Evolutionary conservation across 2,797 vertebrate species (phyloP).

Genomic region (Emys orbicularis): DNA sequence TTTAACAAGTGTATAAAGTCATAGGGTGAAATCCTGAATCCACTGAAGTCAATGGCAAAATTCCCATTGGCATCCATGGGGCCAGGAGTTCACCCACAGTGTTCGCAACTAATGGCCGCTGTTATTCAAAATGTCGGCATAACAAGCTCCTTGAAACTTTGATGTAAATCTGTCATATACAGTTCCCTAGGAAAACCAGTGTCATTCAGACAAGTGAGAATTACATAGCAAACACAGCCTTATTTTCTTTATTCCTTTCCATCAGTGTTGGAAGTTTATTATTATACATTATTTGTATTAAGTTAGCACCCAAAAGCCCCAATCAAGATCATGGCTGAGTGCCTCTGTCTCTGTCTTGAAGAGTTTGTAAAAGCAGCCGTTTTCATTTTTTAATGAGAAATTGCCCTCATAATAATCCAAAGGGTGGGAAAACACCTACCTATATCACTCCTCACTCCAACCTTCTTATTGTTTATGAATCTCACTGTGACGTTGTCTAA

Average conservation of each 20-base stretch:
- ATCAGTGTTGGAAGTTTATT: background rate
- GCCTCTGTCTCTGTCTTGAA: too few relatives aligned
- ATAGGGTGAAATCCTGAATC: background rate
- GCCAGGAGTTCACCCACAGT: background rate
- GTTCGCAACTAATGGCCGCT: background rate
- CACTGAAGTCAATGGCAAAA: background rate
- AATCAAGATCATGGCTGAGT: background rate
- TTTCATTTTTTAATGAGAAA: background rate
- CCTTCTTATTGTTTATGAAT: background rate
- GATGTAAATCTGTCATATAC: background rate
- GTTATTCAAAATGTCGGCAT: background rate
- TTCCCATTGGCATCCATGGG: background rate
- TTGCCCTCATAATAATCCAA: background rate
- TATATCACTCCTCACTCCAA: background rate
- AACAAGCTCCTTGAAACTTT: background rate
- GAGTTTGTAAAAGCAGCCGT: background rate
- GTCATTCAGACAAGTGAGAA: background rate
- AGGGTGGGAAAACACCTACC: background rate
- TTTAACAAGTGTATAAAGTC: background rate
- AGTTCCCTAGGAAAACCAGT: background rate
- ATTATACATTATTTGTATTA: background rate
- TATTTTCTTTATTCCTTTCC: background rate
- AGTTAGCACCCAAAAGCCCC: background rate
- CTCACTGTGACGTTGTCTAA: too few relatives aligned
- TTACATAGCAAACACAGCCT: background rate